phyloP scores from a whole-genome alignment of 2,113 vertebrate genomes.

The Sylvicapra grimmia region DNA sequence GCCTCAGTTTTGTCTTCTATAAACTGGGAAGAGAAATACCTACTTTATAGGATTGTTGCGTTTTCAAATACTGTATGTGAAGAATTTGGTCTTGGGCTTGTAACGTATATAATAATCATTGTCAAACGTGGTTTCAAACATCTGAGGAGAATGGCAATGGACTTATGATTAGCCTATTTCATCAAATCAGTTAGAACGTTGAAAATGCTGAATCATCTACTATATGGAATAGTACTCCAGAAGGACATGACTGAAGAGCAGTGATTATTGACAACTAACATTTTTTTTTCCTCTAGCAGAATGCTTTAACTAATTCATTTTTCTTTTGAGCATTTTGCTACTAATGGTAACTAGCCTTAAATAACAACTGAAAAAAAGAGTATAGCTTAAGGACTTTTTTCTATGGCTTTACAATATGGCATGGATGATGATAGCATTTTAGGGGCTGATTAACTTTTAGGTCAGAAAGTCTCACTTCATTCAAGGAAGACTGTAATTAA shows the following conservation, averaged over 20 bases:
- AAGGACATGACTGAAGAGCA: neutral
- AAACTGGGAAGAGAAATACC: neutral
- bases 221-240: neutral
- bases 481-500: neutral
- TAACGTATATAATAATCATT: neutral
- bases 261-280: neutral
- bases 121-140: neutral
- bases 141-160: neutral
- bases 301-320: neutral
- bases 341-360: neutral
- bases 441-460: neutral
- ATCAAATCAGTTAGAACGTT: neutral
- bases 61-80: neutral
- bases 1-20: neutral
- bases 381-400: neutral
- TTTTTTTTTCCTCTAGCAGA: neutral
- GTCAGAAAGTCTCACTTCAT: neutral
- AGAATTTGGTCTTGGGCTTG: neutral
- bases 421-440: neutral
- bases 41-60: neutral
- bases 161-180: neutral
- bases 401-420: neutral
- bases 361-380: neutral
- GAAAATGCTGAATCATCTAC: neutral
- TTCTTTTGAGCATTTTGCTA: neutral